These are phyloP conservation scores for Caenorhabditis auriculariae DNA, from an alignment of 2,888 invertebrate species.

Conservation along the genomic window DNA sequence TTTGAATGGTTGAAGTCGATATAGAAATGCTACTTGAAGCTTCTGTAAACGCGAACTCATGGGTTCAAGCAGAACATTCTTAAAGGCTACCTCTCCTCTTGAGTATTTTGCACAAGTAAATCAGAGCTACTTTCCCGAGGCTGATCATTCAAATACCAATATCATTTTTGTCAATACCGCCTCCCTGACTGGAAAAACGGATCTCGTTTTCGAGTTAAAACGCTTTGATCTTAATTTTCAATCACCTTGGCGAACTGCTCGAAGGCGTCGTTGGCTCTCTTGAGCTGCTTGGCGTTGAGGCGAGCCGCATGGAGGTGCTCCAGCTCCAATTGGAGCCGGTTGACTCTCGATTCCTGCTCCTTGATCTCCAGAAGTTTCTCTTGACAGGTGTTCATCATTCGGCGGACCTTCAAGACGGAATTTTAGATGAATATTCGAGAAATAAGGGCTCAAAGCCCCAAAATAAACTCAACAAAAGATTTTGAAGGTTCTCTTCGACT, in stretches of 20 bases:
- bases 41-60: no score
- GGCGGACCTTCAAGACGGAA: constrained; percentile 22
- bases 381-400: constrained; percentile 54
- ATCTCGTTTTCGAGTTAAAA: not conserved
- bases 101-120: no score
- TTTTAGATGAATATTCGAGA: not conserved
- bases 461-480: not conserved
- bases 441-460: not conserved
- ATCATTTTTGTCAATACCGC: not conserved
- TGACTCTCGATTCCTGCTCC: constrained; percentile 48
- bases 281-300: constrained; percentile 47
- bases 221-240: not conserved
- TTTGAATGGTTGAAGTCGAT: no score
- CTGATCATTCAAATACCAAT: no score
- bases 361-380: constrained; percentile 55
- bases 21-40: no score
- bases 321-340: constrained; percentile 44
- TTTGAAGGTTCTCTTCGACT: constrained; percentile 6
- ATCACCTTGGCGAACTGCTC: constrained; percentile 51
- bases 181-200: no score
- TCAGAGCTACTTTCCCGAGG: not conserved
- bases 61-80: no score
- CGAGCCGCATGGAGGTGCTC: constrained; percentile 49
- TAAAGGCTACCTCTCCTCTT: no score
- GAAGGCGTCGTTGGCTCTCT: constrained; percentile 56